These are phyloP conservation scores for Vulpes ferrilata DNA, from an alignment of 2,113 vertebrate genomes.

Conservation along the genomic window DNA sequence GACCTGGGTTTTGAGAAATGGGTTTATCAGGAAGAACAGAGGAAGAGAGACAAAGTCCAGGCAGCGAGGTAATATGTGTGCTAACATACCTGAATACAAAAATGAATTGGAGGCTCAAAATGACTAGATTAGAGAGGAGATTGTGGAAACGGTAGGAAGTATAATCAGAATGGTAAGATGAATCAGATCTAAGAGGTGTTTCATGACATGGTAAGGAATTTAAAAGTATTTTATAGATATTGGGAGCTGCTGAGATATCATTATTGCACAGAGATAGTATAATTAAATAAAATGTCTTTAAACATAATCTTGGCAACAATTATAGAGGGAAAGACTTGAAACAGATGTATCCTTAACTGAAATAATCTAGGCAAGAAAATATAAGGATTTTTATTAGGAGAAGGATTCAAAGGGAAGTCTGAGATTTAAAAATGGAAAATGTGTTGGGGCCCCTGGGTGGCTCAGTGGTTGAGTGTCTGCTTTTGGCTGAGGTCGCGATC, in stretches of 20 bases:
- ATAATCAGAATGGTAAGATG: background rate
- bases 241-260: background rate
- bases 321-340: background rate
- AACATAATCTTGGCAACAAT: background rate
- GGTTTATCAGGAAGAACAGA: background rate
- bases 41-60: background rate
- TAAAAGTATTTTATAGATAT: background rate
- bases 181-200: background rate
- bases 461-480: no score
- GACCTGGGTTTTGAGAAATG: constrained; percentile 10
- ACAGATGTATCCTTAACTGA: background rate
- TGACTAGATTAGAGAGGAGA: background rate
- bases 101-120: background rate
- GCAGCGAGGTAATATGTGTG: background rate
- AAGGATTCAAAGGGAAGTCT: background rate
- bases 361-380: background rate
- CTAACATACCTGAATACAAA: background rate
- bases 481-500: no score
- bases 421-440: background rate
- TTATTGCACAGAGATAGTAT: background rate
- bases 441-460: no score
- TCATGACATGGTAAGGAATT: background rate
- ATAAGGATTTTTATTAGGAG: background rate
- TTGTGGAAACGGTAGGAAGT: background rate
- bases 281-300: background rate